phyloP scores from a whole-genome alignment of 2,113 vertebrate genomes.

The Trogon melanurus region DNA sequence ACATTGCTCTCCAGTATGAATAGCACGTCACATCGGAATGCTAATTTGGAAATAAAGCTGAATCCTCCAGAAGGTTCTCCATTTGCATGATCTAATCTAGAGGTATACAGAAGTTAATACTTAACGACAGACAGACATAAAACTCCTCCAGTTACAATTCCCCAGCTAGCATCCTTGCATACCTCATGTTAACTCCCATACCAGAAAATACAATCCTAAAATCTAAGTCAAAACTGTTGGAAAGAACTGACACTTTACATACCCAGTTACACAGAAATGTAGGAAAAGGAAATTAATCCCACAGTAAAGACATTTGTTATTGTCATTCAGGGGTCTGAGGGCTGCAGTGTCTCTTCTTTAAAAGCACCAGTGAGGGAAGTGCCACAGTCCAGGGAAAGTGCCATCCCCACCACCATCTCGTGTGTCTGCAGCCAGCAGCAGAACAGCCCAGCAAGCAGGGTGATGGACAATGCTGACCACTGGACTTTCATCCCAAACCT shows the following conservation, averaged over 20 bases:
- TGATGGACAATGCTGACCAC: not conserved
- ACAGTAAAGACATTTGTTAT: not conserved
- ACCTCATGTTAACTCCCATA: accelerated
- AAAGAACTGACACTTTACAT: not conserved
- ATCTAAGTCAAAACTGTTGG: not conserved
- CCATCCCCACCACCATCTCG: not conserved
- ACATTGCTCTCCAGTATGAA: not conserved
- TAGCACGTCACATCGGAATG: not conserved
- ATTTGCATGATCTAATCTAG: not conserved
- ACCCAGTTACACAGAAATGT: not conserved
- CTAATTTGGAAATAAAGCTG: not conserved
- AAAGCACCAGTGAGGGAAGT: not conserved
- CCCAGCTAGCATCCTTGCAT: not conserved
- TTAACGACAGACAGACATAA: not conserved
- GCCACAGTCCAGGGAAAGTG: accelerated
- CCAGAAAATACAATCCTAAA: not conserved
- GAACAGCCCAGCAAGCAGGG: not conserved
- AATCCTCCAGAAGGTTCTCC: not conserved
- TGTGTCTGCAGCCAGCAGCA: not conserved
- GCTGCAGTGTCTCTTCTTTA: not conserved
- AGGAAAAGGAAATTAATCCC: not conserved
- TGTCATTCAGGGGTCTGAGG: not conserved
- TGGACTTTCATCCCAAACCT: not conserved
- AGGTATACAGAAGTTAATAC: not conserved
- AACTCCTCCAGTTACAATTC: not conserved